Evolutionary conservation across 1,140 invertebrate species (phyloP).

Genomic region (Atta texana): DNA sequence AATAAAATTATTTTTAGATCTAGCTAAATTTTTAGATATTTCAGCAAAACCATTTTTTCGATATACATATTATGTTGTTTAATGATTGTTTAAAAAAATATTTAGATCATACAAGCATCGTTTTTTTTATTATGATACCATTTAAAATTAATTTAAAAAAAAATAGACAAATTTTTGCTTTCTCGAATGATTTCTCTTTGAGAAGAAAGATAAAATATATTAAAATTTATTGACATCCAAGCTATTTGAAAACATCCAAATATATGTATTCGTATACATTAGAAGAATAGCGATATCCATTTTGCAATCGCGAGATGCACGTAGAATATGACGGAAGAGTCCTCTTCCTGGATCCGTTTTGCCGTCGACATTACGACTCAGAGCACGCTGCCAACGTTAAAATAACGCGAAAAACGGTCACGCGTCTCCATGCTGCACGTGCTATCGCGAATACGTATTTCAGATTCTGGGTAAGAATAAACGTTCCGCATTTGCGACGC

Average conservation of each 20-base stretch:
- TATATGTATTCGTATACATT: not conserved
- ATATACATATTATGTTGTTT: not conserved
- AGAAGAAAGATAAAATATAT: not conserved
- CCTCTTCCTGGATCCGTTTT: slow-evolving; percentile 47
- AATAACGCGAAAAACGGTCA: slow-evolving; percentile 58
- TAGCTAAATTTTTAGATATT: too few relatives aligned
- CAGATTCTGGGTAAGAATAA: slow-evolving; percentile 57
- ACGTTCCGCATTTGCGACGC: slow-evolving; percentile 45
- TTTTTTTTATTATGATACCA: not conserved
- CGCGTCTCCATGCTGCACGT: slow-evolving; percentile 40
- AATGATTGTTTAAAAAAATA: too few relatives aligned
- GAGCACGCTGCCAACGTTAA: slow-evolving; percentile 38
- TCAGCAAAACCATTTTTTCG: too few relatives aligned
- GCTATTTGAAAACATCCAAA: not conserved
- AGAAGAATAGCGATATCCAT: slow-evolving; percentile 9
- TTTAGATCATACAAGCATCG: not conserved
- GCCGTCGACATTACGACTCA: slow-evolving; percentile 47
- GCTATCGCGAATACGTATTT: slow-evolving; percentile 59
- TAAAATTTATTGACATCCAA: not conserved
- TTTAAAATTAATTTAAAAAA: not conserved
- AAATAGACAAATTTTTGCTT: not conserved
- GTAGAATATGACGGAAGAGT: slow-evolving; percentile 47
- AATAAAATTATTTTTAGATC: too few relatives aligned
- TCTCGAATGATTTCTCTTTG: not conserved
- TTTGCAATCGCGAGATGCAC: slow-evolving; percentile 10